Conservation (phyloP, 2,888 invertebrate genomes). For the Trachelus tabidus region DNA sequence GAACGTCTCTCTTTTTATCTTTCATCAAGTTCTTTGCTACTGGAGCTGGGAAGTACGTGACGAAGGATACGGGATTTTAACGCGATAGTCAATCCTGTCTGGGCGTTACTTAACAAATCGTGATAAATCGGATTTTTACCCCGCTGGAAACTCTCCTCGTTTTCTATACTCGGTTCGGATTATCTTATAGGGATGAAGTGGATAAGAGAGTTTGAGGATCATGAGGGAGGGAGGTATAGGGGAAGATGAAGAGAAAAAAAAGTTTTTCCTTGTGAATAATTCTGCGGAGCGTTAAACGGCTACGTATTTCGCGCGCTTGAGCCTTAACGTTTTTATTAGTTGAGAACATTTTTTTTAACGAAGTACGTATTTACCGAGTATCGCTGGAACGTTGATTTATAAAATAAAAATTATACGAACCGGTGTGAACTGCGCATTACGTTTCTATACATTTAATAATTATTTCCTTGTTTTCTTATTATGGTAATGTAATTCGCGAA, state of each 20-base stretch:
- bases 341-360: too few species aligned
- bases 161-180: not conserved
- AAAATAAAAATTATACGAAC: too few species aligned
- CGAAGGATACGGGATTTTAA: not conserved
- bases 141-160: not conserved
- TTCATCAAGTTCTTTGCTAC: not conserved
- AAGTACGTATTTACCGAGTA: too few species aligned
- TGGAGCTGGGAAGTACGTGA: not conserved
- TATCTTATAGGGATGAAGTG: not conserved
- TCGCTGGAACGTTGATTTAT: too few species aligned
- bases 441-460: not conserved
- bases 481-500: not conserved
- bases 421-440: not conserved
- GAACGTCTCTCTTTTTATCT: not conserved
- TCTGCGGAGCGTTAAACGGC: not conserved
- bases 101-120: slow-evolving; percentile 1
- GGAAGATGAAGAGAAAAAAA: not conserved
- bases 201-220: not conserved
- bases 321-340: not conserved
- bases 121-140: not conserved
- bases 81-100: not conserved
- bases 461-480: not conserved
- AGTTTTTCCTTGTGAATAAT: not conserved
- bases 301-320: not conserved
- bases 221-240: not conserved